A percentile compares a stretch with the other conserved stretches of the same genome.
Evolutionary conservation across 2,797 vertebrate species (phyloP).

Genomic region (Tympanoctomys barrerae): DNA sequence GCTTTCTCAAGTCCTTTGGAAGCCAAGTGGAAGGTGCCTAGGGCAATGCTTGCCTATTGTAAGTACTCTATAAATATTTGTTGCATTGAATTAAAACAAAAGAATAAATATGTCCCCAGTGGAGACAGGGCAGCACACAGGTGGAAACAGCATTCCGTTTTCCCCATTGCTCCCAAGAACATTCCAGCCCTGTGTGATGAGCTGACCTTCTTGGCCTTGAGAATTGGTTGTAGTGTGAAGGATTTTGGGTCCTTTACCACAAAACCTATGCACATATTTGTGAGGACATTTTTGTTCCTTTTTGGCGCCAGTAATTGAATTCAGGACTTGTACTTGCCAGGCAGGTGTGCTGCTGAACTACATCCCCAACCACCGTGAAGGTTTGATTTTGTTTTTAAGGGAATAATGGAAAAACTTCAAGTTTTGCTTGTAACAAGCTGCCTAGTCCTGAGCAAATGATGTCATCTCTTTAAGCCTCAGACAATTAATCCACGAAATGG

Average conservation of each 20-base stretch:
- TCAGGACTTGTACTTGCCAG: too few relatives aligned
- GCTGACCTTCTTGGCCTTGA: background rate
- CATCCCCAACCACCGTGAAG: too few relatives aligned
- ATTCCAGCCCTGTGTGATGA: background rate
- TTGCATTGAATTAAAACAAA: slow-evolving; percentile 19
- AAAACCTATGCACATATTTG: background rate
- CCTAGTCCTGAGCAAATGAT: background rate
- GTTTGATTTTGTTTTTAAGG: background rate
- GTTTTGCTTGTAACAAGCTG: background rate
- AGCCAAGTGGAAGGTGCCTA: background rate
- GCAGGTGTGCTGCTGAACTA: too few relatives aligned
- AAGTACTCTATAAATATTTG: background rate
- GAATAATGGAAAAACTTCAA: background rate
- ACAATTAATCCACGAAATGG: background rate
- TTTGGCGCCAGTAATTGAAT: too few relatives aligned
- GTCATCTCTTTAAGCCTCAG: background rate
- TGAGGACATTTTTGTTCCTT: background rate
- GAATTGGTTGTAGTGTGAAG: background rate
- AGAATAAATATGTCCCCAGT: background rate
- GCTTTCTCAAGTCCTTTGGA: background rate
- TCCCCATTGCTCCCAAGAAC: background rate
- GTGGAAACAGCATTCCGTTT: background rate
- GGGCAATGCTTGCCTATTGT: background rate
- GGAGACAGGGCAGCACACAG: background rate
- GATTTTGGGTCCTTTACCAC: background rate